Conservation (phyloP, 2,797 vertebrate genomes). For the Neosilurus mollespiculum region DNA sequence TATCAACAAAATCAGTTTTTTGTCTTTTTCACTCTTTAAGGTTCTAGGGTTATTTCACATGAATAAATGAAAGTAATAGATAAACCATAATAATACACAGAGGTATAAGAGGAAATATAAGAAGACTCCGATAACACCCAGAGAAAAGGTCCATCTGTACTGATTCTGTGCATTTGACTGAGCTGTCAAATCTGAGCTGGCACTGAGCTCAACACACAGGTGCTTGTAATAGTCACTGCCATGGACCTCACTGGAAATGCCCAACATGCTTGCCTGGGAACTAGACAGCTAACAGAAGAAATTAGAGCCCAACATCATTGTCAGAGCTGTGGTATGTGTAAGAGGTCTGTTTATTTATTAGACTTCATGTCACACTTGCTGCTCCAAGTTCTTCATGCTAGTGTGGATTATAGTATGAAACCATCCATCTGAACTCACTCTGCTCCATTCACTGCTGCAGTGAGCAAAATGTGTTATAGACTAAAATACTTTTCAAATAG, state of each 20-base stretch:
- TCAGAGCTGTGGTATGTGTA: conserved; percentile 1
- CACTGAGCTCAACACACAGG: conserved; percentile 40
- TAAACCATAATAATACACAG: conserved; percentile 17
- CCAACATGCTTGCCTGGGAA: conserved; percentile 30
- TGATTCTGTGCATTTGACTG: conserved; percentile 5
- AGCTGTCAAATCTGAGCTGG: conserved; percentile 30
- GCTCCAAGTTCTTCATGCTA: background rate
- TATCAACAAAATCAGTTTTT: background rate
- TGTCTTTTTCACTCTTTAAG: background rate
- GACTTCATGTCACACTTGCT: background rate
- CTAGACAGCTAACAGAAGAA: conserved; percentile 33
- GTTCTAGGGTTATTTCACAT: background rate
- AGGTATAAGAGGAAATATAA: conserved; percentile 3
- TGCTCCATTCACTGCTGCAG: background rate
- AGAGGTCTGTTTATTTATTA: background rate
- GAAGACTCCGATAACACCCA: conserved; percentile 12
- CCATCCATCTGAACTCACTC: background rate
- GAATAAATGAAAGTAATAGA: conserved; percentile 4
- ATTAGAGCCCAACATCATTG: conserved; percentile 33
- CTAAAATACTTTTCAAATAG: background rate
- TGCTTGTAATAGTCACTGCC: conserved; percentile 42
- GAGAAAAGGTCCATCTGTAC: conserved; percentile 22
- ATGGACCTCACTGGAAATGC: conserved; percentile 24
- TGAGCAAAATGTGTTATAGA: background rate
- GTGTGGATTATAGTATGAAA: background rate